Base-by-base conservation (phyloP, 1,140 invertebrate genomes). In the Mycetomoellerius zeteki region DNA sequence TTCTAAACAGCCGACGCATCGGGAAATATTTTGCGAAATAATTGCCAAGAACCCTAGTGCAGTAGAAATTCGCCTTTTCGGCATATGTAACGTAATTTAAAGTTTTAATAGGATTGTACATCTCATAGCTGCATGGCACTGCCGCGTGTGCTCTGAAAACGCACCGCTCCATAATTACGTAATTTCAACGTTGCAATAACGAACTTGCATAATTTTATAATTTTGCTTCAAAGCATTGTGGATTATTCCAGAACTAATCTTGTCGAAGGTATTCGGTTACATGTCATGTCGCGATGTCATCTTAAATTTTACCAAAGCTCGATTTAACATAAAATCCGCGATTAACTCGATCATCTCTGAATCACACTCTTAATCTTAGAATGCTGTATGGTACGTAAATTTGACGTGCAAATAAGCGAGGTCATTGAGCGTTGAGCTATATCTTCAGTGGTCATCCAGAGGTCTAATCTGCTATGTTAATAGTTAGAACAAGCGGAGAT, bases 51-150 rank as follows among this genome's bases (percentile, higher is more conserved):
- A 82, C n/a, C 1, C 60, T 5, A 65, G 10, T 19, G 37, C 21
- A 4, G 30, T n/a, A 24, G 47, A 80, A 72, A 58, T 82, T 37
- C 19, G 50, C 69, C 54, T 73, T 84, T 73, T 60, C 80, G 54
- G 58, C 67, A 82, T 82, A 69, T 43, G 37, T 52, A 52, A 80
- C 52, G 37, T 37, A 82, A 82, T 73, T 82, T 73, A 47, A 82
- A 73, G 67, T 73, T 82, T 82, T 73, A 82, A 82, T 73, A 14
- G 54, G 71, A 72, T 81, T 30, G 47, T 30, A 71, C 30, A 30
- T 64, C 65, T 33, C 50, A 14, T 37, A 27, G 50, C 58, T n/a
- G 33, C 33, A 19, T 76, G 73, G 24, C 19, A 77, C 47, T 14
- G 60, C 33, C 24, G 60, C 16, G 27, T 73, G 30, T 37, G 27